Evolutionary conservation across 1,140 invertebrate genomes (phyloP), one percentile per base, ranked within the genome.

Genomic region (Cydia splendana): DNA sequence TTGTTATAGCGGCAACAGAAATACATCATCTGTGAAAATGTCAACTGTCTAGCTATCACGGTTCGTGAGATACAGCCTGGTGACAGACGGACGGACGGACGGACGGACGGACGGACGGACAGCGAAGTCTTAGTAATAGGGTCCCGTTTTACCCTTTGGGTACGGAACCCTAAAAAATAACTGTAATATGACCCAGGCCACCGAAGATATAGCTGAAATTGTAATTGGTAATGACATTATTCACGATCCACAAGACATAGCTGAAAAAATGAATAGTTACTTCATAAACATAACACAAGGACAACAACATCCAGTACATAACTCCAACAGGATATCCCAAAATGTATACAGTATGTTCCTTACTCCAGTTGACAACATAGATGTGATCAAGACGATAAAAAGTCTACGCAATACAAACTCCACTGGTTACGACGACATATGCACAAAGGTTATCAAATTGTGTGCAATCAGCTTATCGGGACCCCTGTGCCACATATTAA

Each of bases 391-490:
- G 30, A 28, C 28, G 2, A 67, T 67, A 28, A 67, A 67, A 34
- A 30, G 65, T 67, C 30, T 67, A 12, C 24, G 30, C 3, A 67
- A 67, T 15, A 67, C 65, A 34, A 67, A 67, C 24, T 28, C 65
- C 7, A 67, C 65, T 4, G 65, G 65, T 6, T 67, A 67, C 30
- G 65, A 67, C 24, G 65, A 30, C 4, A 67, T 67, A 67, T 67
- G 24, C 30, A 67, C 65, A 2, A 67, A 67, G 13, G 65, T 34
- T 15, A 13, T 67, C 2, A 67, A 67, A n/a, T 13, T 34, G 65
- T 67, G 65, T 30, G 65, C 65, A 30, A 34, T 15, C 30, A 30
- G 24, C 13, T 67, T 67, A 12, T 34, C 65, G 13, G 65, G 24
- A 30, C 65, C 65, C 4, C 10, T 67, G 13, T 28, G 65, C 13